Conservation (phyloP, 2,797 vertebrate species). For the Synanceia verrucosa region DNA sequence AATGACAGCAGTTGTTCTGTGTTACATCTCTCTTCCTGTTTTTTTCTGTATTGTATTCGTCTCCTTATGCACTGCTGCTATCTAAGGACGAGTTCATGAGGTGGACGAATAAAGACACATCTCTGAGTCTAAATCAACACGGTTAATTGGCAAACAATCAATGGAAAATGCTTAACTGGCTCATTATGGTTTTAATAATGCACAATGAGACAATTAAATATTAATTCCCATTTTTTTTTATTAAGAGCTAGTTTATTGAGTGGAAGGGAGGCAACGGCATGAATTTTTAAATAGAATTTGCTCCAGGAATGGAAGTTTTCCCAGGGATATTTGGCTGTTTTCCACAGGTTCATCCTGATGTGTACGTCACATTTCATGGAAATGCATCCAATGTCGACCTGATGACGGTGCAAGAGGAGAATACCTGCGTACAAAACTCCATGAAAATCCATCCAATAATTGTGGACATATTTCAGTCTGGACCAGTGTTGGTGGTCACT, state of each 20-base stretch:
- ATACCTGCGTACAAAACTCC: too few relatives aligned
- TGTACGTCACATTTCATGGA: too few relatives aligned
- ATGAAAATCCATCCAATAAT: too few relatives aligned
- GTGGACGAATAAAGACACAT: constrained; percentile 5
- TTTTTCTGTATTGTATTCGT: background rate
- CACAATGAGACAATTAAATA: constrained; percentile 57
- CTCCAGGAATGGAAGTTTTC: background rate
- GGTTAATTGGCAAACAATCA: constrained; percentile 48
- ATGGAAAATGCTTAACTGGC: constrained; percentile 29
- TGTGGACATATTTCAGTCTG: too few relatives aligned
- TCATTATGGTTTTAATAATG: constrained; percentile 64
- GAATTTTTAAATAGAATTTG: constrained; percentile 36
- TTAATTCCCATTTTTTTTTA: constrained; percentile 69
- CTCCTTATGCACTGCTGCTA: background rate
- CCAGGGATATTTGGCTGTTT: background rate
- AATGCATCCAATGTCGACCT: too few relatives aligned
- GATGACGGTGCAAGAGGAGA: too few relatives aligned
- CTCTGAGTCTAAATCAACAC: constrained; percentile 31
- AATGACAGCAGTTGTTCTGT: background rate
- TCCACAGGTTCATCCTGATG: too few relatives aligned
- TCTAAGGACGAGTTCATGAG: constrained; percentile 10
- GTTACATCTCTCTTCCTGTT: background rate
- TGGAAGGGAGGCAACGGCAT: constrained; percentile 35
- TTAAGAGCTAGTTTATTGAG: constrained; percentile 64
- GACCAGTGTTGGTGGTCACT: too few relatives aligned